These are phyloP conservation scores for Palythoa heliodiscus DNA, from an alignment of 92 coral and sea anemone genomes.

Conservation along the genomic window DNA sequence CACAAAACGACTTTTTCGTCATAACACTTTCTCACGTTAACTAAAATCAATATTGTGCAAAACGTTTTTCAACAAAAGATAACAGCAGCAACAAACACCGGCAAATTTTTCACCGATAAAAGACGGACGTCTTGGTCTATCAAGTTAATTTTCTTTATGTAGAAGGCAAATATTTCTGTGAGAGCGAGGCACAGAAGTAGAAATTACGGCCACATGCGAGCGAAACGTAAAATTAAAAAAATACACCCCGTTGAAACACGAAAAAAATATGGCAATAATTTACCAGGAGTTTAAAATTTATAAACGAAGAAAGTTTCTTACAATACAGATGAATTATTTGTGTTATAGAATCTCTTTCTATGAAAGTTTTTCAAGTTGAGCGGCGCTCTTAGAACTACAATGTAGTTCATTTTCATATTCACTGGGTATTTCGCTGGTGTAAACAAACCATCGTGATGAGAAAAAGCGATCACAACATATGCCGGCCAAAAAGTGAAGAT, in stretches of 20 bases:
- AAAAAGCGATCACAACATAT: conserved; percentile 31
- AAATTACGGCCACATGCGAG: background rate
- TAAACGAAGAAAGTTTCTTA: background rate
- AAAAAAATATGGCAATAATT: conserved; percentile 14
- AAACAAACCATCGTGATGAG: conserved; percentile 25
- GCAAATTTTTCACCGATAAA: conserved; percentile 22
- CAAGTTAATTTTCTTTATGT: conserved; percentile 17
- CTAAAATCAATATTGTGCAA: conserved; percentile 40
- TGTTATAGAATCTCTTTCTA: background rate
- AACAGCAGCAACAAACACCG: conserved; percentile 20
- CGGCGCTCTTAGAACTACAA: conserved; percentile 2
- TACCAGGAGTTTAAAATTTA: background rate
- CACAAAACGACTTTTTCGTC: background rate
- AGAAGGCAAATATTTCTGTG: conserved; percentile 3
- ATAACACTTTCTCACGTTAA: background rate
- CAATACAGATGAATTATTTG: background rate
- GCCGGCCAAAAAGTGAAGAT: background rate
- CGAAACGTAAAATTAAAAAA: conserved; percentile 1
- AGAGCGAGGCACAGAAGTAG: background rate
- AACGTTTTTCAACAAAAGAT: conserved; percentile 39
- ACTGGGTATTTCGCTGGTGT: conserved; percentile 40
- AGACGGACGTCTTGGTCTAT: background rate
- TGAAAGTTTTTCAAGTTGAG: background rate
- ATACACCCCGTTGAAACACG: conserved; percentile 31
- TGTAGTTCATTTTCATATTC: conserved; percentile 31